Evolutionary conservation across 2,888 invertebrate species (phyloP), one percentile per base, ranked within the genome.

Genomic region (Corbicula japonica): DNA sequence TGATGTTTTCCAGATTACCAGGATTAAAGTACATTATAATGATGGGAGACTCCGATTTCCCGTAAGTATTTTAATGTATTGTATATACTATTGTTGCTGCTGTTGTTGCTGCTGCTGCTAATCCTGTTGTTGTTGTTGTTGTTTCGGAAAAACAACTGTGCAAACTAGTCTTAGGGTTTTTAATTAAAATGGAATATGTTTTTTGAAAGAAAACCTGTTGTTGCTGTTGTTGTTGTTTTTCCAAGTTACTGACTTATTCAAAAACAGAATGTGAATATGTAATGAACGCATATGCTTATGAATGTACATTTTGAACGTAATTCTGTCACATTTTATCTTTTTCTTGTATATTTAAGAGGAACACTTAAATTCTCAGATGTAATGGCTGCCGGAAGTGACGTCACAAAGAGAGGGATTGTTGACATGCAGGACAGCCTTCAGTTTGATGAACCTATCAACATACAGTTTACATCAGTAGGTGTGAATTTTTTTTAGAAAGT

Each of bases 381-480:
- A 0, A 83, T 94, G 72, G 80, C 95, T n/a, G 93, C 93, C 44
- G 94, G 93, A 18, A 93, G 92, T 8, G 90, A 86, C 12, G 90
- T 93, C n/a, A 91, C 92, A 28, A 82, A 90, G 18, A 76, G 87
- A 38, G 82, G 87, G 21, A 86, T 95, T 46, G 84, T 91, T 18
- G 90, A 94, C 48, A 89, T 94, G 66, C 95, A 96, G 89, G 85
- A 93, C 0, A 86, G 91, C 0, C 94, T 97, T 15, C 94, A 95
- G 61, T 95, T 96, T 41, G 96, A 96, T 91, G 95, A 95, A 52
- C 95, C 96, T 0, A 95, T 95, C 86, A 97, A 96, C 91, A 96
- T 98, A 96, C 94, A 97, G 91, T 97, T 97, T 90, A 97, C 97
- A 0, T 97, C 97, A 0, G 95, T 95, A 91, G 90, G 35, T 28